These are phyloP conservation scores for Goniozus legneri DNA, from an alignment of 1,140 invertebrate genomes.

Conservation along the genomic window DNA sequence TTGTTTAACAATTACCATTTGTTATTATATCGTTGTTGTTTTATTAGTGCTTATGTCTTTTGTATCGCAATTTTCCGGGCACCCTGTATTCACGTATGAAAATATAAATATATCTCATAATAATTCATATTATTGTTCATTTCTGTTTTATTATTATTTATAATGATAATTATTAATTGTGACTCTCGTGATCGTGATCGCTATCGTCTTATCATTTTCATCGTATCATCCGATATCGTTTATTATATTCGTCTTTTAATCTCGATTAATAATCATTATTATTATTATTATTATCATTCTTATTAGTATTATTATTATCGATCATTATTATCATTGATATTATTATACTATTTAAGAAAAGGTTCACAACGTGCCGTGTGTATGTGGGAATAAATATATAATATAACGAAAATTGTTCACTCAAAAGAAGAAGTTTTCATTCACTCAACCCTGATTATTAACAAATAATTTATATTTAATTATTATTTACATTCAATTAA, in stretches of 20 bases:
- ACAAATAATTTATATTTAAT: too few species aligned
- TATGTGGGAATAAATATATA: conserved; percentile 80
- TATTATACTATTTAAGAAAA: conserved; percentile 68
- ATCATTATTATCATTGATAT: conserved; percentile 28
- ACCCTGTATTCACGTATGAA: conserved; percentile 7
- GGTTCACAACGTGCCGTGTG: conserved; percentile 83
- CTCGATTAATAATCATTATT: conserved; percentile 27
- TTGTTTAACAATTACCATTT: too few species aligned
- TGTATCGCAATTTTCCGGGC: too few species aligned
- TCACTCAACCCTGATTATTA: too few species aligned
- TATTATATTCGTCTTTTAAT: too few species aligned
- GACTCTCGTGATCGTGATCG: background rate
- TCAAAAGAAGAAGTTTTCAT: too few species aligned
- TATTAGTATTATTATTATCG: conserved; percentile 21
- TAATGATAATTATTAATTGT: background rate
- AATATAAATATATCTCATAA: conserved; percentile 9
- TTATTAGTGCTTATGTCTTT: too few species aligned
- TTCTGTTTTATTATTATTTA: background rate
- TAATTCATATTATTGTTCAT: background rate
- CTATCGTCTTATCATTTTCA: background rate
- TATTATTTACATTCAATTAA: too few species aligned
- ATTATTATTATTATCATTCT: conserved; percentile 23
- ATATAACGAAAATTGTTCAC: conserved; percentile 80
- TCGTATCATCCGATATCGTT: conserved; percentile 29
- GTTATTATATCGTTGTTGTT: too few species aligned